Evolutionary conservation across 2,113 vertebrate species (phyloP), one percentile per base, ranked within the genome.

Genomic region (Stercorarius parasiticus): DNA sequence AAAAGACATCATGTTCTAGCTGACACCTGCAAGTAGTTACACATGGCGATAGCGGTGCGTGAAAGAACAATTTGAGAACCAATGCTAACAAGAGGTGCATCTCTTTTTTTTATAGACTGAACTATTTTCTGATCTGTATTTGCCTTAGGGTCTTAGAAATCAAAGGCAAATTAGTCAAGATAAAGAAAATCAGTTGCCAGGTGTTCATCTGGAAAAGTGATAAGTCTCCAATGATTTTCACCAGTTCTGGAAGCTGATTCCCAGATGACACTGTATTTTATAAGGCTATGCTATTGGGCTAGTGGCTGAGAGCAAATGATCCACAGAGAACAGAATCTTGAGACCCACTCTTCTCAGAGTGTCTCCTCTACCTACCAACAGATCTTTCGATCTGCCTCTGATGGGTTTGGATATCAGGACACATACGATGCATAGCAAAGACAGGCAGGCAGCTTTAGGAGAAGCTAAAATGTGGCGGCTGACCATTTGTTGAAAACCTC

Each of bases 21-120:
- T 94, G 92, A 92, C 84, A 95, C 89, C 93, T 93, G 91, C 87
- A 74, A 91, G 67, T 93, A 74, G 94, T 97, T 96, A 93, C 58
- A 82, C 32, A 29, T 45, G 36, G 83, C 6, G 7, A 80, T 45
- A 80, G 70, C 20, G 2, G 40, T 56, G 59, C 0, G 0, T 81
- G 61, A 77, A 94, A 91, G 86, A 95, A 87, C 13, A 18, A 30
- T 55, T 72, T 62, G 53, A 77, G 66, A 94, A 87, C 55, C 1
- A 6, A 80, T 59, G 71, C 58, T 81, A 70, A 81, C 61, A 83
- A 50, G 53, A 80, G 38, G 20, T 83, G 42, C 32, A n/a, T 70
- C 90, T 76, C 58, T 90, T 88, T 80, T 88, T 83, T 72, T 32
- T 49, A 65, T 42, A 61, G 40, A 85, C 27, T 25, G 56, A 95